These are phyloP conservation scores for Isaurus tuberculatus DNA, from an alignment of 92 coral and sea anemone species.

Conservation along the genomic window DNA sequence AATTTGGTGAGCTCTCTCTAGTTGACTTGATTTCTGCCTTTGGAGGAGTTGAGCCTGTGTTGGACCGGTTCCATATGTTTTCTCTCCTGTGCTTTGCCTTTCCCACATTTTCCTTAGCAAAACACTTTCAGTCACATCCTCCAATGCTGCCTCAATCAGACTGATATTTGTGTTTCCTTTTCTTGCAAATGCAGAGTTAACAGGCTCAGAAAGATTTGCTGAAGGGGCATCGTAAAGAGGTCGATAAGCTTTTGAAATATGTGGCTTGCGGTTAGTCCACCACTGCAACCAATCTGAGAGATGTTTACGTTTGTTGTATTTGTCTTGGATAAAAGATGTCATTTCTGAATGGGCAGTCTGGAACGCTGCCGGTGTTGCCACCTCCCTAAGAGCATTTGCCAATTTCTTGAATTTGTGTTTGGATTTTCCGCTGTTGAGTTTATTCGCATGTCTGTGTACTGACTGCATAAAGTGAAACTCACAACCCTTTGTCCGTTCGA, in stretches of 20 bases:
- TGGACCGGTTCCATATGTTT: conserved; percentile 14
- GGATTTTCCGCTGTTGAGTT: conserved; percentile 25
- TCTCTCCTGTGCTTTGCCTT: conserved; percentile 4
- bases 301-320: conserved; percentile 6
- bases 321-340: conserved; percentile 22
- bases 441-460: conserved; percentile 49
- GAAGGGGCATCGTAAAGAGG: conserved; percentile 48
- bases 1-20: conserved; percentile 4
- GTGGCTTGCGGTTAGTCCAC: conserved; percentile 47
- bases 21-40: conserved; percentile 11
- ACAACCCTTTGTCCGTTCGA: conserved; percentile 46
- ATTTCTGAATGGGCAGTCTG: conserved; percentile 30
- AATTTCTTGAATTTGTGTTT: conserved; percentile 35
- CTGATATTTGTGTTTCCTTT: conserved; percentile 22
- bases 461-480: conserved; percentile 67
- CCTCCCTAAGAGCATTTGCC: conserved; percentile 15
- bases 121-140: conserved; percentile 43
- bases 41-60: conserved; percentile 33
- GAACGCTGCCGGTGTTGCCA: conserved; percentile 24
- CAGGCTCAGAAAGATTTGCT: conserved; percentile 16
- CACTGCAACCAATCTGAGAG: conserved; percentile 40
- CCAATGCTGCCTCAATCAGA: conserved; percentile 46
- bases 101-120: conserved; percentile 14
- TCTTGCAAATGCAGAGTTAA: conserved; percentile 19
- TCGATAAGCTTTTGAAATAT: conserved; percentile 39